Conservation (phyloP, 64 coral and sea anemone genomes). For the Montipora capricornis region DNA sequence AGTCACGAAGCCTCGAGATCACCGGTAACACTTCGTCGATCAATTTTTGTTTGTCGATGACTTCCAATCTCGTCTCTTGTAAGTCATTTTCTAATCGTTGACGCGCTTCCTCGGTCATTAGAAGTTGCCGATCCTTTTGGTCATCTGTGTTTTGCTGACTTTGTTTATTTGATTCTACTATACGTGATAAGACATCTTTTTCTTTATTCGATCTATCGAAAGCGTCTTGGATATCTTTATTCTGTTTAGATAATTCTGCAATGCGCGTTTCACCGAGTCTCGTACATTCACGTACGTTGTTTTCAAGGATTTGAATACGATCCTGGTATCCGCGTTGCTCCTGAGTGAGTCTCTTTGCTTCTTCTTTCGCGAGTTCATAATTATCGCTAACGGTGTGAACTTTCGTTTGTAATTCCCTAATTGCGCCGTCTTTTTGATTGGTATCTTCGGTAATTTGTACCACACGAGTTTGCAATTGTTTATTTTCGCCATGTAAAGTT, state of each 20-base stretch:
- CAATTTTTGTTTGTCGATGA: neutral
- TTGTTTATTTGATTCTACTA: neutral
- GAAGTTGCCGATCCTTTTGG: neutral
- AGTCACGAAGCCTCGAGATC: neutral
- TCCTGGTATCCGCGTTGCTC: too few species aligned
- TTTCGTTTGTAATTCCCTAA: neutral
- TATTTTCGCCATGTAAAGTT: neutral
- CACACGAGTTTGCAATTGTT: neutral
- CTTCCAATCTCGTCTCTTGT: neutral
- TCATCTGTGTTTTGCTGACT: neutral
- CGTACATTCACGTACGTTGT: too few species aligned
- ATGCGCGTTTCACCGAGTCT: neutral
- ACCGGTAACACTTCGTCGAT: neutral
- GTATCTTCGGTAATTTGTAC: neutral
- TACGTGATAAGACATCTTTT: neutral
- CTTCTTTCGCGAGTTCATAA: too few species aligned
- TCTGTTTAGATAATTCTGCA: neutral
- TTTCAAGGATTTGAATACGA: too few species aligned
- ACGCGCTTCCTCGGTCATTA: neutral
- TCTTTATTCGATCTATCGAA: neutral
- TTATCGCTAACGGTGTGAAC: neutral
- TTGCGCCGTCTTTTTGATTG: neutral
- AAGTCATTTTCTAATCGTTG: neutral
- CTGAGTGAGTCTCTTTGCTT: too few species aligned
- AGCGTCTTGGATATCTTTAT: neutral